Evolutionary conservation across 2,113 vertebrate species (phyloP).

Genomic region (Cyanoliseus patagonus): DNA sequence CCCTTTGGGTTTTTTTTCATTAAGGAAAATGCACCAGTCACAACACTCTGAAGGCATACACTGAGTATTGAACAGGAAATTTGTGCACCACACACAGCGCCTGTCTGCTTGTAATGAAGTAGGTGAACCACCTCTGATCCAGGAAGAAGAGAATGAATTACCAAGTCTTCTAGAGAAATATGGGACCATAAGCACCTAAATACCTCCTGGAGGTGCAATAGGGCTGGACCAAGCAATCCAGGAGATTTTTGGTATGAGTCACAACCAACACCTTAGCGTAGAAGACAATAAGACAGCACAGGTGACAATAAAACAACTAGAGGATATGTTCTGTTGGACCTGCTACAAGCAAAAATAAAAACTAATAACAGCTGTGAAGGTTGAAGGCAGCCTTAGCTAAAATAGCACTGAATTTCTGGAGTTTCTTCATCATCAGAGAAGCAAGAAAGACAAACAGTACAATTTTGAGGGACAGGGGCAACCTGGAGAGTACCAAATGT

Average conservation of each 20-base stretch:
- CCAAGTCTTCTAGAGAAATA: background rate
- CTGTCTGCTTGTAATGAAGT: background rate
- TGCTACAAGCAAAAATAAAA: background rate
- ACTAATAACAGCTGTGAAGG: background rate
- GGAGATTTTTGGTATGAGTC: too few species aligned
- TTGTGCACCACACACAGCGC: background rate
- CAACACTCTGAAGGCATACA: background rate
- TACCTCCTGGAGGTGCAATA: background rate
- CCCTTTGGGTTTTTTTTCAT: background rate
- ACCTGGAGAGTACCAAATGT: background rate
- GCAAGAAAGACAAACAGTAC: background rate
- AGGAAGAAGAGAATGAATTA: background rate
- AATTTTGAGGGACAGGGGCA: background rate
- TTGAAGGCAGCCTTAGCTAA: background rate
- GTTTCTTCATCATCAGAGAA: background rate
- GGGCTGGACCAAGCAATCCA: background rate
- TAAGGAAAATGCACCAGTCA: background rate
- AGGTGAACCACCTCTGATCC: too few species aligned
- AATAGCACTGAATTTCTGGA: background rate
- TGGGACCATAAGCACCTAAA: background rate
- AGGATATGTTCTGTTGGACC: background rate
- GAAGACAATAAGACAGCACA: background rate
- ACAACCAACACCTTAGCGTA: background rate
- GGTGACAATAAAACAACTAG: background rate
- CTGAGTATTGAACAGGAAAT: background rate